Evolutionary conservation across 2,797 vertebrate genomes (phyloP).

Genomic region (Cheirogaleus major): DNA sequence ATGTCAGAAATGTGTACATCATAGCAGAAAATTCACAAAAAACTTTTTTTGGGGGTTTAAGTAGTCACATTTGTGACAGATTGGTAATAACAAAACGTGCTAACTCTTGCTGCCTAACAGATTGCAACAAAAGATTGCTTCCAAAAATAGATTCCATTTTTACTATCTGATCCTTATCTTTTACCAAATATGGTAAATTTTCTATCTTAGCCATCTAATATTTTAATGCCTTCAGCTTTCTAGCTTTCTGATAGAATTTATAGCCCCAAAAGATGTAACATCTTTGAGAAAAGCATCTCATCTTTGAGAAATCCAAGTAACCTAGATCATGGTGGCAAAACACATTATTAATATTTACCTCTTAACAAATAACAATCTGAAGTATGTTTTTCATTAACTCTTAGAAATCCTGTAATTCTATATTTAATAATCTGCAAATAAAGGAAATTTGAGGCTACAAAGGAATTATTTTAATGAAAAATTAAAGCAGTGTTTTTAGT

Average conservation of each 20-base stretch:
- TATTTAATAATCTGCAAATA: not conserved
- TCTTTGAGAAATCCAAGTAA: not conserved
- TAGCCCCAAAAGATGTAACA: not conserved
- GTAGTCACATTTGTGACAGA: slow-evolving; percentile 48
- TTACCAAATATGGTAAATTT: slow-evolving; percentile 61
- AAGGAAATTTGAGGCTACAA: not conserved
- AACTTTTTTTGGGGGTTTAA: not conserved
- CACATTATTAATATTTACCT: not conserved
- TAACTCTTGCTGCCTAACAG: slow-evolving; percentile 62
- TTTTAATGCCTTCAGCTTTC: slow-evolving; percentile 19
- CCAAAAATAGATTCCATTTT: slow-evolving; percentile 69
- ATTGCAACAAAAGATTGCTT: slow-evolving; percentile 66
- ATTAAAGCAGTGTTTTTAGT: not conserved
- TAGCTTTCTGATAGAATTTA: slow-evolving; percentile 43
- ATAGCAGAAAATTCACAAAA: not conserved
- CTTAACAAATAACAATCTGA: not conserved
- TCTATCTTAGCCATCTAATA: slow-evolving; percentile 12
- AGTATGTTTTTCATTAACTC: not conserved
- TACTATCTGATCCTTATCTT: slow-evolving; percentile 54
- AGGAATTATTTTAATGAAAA: slow-evolving; percentile 31
- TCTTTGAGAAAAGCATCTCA: not conserved
- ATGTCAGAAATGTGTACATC: slow-evolving; percentile 11
- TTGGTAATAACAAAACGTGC: slow-evolving; percentile 51
- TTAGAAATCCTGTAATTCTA: not conserved
- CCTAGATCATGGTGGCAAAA: not conserved